A percentile compares a stretch with the other conserved stretches of the same genome.
Conservation (phyloP, 1,140 invertebrate genomes). For the Dysdera silvatica region DNA sequence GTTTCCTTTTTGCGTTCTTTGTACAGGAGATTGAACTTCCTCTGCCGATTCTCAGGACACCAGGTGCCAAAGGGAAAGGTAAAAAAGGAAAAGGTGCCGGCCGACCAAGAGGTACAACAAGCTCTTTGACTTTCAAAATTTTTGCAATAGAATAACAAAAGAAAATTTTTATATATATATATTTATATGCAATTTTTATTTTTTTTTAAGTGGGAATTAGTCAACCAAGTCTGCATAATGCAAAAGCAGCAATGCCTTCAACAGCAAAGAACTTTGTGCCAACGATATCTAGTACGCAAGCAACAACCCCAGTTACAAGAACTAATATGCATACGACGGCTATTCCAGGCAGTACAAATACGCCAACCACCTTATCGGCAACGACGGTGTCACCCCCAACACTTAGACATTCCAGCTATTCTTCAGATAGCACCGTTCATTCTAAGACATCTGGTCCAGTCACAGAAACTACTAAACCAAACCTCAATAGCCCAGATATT, state of each 20-base stretch:
- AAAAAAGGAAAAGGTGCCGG: slow-evolving; percentile 31
- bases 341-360: slow-evolving; percentile 23
- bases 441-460: slow-evolving; percentile 1
- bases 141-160: background rate
- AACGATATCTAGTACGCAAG: background rate
- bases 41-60: slow-evolving; percentile 9
- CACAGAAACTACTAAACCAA: slow-evolving; percentile 1
- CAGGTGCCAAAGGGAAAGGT: slow-evolving; percentile 21
- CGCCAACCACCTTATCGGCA: slow-evolving; percentile 15
- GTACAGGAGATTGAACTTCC: slow-evolving; percentile 31
- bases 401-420: slow-evolving; percentile 23
- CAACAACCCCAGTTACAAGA: slow-evolving; percentile 19
- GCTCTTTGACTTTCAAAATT: background rate
- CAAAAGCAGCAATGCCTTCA: background rate
- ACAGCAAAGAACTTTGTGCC: slow-evolving; percentile 13
- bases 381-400: slow-evolving; percentile 10
- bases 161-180: background rate
- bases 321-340: too few species aligned
- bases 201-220: slow-evolving; percentile 6
- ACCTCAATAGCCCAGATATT: slow-evolving; percentile 2
- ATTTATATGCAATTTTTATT: background rate
- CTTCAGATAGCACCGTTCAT: slow-evolving; percentile 8
- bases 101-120: slow-evolving; percentile 36
- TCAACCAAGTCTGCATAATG: background rate
- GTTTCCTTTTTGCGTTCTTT: background rate